phyloP scores from a whole-genome alignment of 2,113 vertebrate species.

The Acrocephalus arundinaceus region DNA sequence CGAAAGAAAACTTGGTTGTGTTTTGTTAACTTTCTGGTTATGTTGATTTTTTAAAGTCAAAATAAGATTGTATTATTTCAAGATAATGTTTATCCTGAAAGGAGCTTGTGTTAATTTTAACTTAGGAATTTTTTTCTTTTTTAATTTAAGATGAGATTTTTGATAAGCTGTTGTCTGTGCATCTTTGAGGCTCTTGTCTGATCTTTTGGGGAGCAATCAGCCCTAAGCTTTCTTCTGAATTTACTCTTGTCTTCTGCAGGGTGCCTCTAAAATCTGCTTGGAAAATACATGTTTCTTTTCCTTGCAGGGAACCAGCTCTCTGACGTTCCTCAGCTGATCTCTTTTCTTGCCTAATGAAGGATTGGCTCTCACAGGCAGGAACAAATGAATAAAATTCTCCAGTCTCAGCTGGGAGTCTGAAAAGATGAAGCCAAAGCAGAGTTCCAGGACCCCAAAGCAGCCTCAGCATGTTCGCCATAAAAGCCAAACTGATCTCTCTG shows the following conservation, averaged over 20 bases:
- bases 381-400: background rate
- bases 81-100: background rate
- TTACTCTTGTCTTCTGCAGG: background rate
- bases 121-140: background rate
- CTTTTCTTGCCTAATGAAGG: background rate
- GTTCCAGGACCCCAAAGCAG: background rate
- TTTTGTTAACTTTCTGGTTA: background rate
- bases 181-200: background rate
- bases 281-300: background rate
- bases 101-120: background rate
- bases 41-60: background rate
- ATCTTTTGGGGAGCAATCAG: background rate
- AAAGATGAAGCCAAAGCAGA: slow-evolving; percentile 32
- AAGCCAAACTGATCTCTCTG: slow-evolving; percentile 48
- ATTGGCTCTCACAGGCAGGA: background rate
- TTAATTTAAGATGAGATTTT: background rate
- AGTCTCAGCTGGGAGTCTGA: slow-evolving; percentile 9
- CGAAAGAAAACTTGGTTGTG: background rate
- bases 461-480: background rate
- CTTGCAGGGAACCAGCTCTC: background rate
- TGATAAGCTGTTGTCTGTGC: background rate
- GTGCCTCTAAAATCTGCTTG: background rate
- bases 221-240: background rate
- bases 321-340: background rate
- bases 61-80: background rate